Percentiles rank a stretch among this genome's conserved stretches.
Conservation (phyloP, 2,797 vertebrate species). For the Spondyliosoma cantharus region DNA sequence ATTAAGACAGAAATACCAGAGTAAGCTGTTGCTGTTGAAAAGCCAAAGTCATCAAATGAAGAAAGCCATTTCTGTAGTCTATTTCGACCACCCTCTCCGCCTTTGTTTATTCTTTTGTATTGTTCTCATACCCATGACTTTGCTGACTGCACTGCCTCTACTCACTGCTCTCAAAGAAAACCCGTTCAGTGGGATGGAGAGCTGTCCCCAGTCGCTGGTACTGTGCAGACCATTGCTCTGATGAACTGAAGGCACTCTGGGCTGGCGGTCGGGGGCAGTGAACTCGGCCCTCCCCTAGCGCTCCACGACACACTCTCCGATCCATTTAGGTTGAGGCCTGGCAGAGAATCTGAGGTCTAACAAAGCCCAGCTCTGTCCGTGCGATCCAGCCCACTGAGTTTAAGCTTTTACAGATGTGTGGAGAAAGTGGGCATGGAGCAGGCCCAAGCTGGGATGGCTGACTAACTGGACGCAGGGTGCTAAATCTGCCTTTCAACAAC, state of each 20-base stretch:
- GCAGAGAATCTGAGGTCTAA: conserved; percentile 72
- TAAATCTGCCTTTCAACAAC: conserved; percentile 72
- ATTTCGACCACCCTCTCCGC: conserved; percentile 47
- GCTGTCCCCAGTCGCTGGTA: conserved; percentile 30
- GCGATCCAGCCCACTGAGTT: conserved; percentile 73
- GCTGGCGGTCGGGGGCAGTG: conserved; percentile 63
- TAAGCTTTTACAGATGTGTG: conserved; percentile 83
- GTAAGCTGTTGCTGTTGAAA: conserved; percentile 35
- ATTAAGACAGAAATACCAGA: conserved; percentile 31
- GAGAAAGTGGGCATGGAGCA: conserved; percentile 71
- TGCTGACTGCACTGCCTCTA: conserved; percentile 50
- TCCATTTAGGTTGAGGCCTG: conserved; percentile 76
- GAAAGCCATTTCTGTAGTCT: conserved; percentile 60
- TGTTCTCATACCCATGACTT: conserved; percentile 47
- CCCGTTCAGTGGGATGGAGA: conserved; percentile 43
- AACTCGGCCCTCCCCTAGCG: conserved; percentile 65
- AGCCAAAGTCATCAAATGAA: conserved; percentile 57
- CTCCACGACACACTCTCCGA: conserved; percentile 72
- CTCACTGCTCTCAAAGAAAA: conserved; percentile 66
- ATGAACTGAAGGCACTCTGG: conserved; percentile 56
- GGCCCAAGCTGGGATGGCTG: conserved; percentile 50
- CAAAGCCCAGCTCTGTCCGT: conserved; percentile 82
- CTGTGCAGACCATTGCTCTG: conserved; percentile 56
- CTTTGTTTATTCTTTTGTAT: conserved; percentile 65
- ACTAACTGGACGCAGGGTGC: conserved; percentile 69